phyloP scores from a whole-genome alignment of 2,113 vertebrate genomes.

The Erpornis zantholeuca region DNA sequence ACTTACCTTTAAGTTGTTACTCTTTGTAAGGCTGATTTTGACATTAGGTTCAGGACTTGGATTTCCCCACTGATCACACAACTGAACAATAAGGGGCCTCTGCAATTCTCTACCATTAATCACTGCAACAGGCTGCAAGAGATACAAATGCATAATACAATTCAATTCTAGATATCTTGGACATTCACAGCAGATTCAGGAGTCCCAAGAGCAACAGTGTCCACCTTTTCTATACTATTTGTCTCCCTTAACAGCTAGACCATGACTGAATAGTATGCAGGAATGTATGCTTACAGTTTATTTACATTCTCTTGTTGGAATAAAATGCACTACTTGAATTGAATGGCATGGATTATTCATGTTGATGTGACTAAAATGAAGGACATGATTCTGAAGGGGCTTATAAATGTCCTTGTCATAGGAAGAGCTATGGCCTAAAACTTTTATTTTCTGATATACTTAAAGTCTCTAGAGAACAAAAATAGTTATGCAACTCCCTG shows the following conservation, averaged over 20 bases:
- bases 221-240: neutral
- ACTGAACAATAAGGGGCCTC: constrained; percentile 79
- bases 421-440: neutral
- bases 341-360: neutral
- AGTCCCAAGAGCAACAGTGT: neutral
- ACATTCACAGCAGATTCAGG: neutral
- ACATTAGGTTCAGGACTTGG: constrained; percentile 79
- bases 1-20: constrained; percentile 71
- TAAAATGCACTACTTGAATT: neutral
- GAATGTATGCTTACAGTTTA: neutral
- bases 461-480: neutral
- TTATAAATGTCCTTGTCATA: neutral
- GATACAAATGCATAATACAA: neutral
- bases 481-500: fast-evolving
- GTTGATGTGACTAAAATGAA: neutral
- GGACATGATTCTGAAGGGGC: neutral
- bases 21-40: constrained; percentile 74
- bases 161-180: neutral
- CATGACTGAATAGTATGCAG: neutral
- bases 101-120: constrained; percentile 81
- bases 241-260: neutral
- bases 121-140: constrained; percentile 79
- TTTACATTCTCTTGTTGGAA: neutral
- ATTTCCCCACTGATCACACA: constrained; percentile 91
- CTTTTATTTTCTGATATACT: neutral